Base-by-base conservation (phyloP, 2,797 vertebrate genomes). In the Aeoliscus strigatus region DNA sequence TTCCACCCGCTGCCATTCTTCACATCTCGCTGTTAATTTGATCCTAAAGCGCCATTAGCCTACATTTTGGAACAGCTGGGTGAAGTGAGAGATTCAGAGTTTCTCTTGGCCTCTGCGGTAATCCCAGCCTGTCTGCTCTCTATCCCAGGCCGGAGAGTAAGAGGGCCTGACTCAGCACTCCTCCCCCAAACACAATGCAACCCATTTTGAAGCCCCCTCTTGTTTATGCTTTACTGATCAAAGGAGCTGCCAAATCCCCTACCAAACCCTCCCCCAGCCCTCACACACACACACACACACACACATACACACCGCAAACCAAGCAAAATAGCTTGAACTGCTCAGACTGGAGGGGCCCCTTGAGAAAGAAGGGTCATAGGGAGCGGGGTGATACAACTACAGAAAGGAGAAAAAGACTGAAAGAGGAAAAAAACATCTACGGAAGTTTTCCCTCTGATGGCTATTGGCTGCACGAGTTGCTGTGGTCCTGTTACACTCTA, bases 181-280 rank as follows among this genome's bases (percentile, higher is more conserved):
- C 82, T 48, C 73, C 71, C 70, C 60, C 65, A 30, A 44, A 80
- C 83, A 87, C 87, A 90, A 90, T 89, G 82, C 83, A 81, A 81
- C 80, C 88, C 88, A 87, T 90, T 91, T 86, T 87, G 85, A 90
- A 88, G 86, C 89, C 89, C 85, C 83, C 81, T 83, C 89, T 90
- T 90, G 90, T 88, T 93, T 92, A 91, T 90, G 89, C 89, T 92
- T 88, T 92, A 88, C 83, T 92, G 89, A 93, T 92, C 91, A 93
- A 94, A 94, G 90, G 79, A 87, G 50, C 82, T 87, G 86, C 88
- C 83, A 89, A 89, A 87, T 85, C 87, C 88, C 77, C 70, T 54
- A 73, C 76, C 50, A 18, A 78, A 71, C 76, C 64, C 75, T 52
- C 75, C 77, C 66, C 62, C 68, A 41, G 27, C 62, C 62, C 80